Percentiles rank a stretch among this genome's conserved stretches.
phyloP scores from a whole-genome alignment of 2,888 invertebrate genomes.

The Himalopsyche kuldschensis region DNA sequence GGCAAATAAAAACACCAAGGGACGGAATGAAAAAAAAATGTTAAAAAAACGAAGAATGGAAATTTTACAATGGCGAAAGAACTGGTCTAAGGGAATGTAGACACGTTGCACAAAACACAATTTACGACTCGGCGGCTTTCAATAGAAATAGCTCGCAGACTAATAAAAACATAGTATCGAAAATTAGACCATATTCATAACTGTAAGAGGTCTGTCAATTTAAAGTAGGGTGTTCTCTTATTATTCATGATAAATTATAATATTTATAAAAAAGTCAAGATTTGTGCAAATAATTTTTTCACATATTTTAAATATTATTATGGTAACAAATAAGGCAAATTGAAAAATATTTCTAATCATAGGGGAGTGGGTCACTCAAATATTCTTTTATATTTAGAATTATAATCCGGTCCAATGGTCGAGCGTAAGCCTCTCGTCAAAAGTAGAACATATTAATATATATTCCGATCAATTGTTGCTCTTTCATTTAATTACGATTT shows the following conservation, averaged over 20 bases:
- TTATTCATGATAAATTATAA: slow-evolving; percentile 28
- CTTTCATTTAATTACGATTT: too few species aligned
- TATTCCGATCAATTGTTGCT: too few species aligned
- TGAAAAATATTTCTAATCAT: neutral
- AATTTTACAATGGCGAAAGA: slow-evolving; percentile 18
- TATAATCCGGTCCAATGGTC: neutral
- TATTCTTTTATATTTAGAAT: neutral
- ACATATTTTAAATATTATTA: neutral
- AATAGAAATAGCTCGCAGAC: slow-evolving; percentile 27
- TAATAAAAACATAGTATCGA: slow-evolving; percentile 39
- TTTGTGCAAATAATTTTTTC: slow-evolving; percentile 15
- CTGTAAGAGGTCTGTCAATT: slow-evolving; percentile 22
- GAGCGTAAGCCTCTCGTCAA: too few species aligned
- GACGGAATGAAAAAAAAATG: neutral
- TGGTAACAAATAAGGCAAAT: neutral
- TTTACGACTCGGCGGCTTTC: slow-evolving; percentile 26
- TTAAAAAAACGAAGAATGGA: neutral
- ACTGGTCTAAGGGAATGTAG: slow-evolving; percentile 19
- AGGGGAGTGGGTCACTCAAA: neutral
- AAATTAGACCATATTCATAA: slow-evolving; percentile 40
- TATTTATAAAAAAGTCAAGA: slow-evolving; percentile 29
- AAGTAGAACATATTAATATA: too few species aligned
- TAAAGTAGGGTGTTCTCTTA: slow-evolving; percentile 21
- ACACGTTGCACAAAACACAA: slow-evolving; percentile 34
- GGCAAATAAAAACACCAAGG: slow-evolving; percentile 4